A percentile compares a stretch with the other conserved stretches of the same genome.
These are phyloP conservation scores for Chrysogorgia sp. DNA, from an alignment of 92 coral and sea anemone species.

Conservation along the genomic window DNA sequence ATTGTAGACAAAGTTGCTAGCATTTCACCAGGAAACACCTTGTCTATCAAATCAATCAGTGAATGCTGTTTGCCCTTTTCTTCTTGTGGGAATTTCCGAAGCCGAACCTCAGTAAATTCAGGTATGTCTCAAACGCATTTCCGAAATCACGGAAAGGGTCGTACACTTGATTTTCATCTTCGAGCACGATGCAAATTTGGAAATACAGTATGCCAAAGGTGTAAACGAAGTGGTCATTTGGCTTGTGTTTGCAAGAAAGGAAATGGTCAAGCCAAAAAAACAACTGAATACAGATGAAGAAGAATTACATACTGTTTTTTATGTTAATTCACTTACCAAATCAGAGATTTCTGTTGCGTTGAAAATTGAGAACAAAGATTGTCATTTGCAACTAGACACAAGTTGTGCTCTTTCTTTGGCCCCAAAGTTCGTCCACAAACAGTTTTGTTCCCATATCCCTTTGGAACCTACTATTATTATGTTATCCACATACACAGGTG, in stretches of 20 bases:
- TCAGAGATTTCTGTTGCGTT: slow-evolving; percentile 53
- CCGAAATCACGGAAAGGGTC: background rate
- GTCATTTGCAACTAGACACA: slow-evolving; percentile 49
- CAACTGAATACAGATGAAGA: background rate
- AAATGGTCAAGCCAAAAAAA: background rate
- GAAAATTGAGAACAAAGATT: slow-evolving; percentile 35
- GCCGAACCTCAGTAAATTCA: background rate
- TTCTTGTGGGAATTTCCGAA: slow-evolving; percentile 8
- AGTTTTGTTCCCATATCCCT: slow-evolving; percentile 50
- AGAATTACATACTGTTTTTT: slow-evolving; percentile 21
- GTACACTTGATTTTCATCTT: background rate
- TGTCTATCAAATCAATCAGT: background rate
- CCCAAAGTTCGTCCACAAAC: slow-evolving; percentile 48
- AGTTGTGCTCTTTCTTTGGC: slow-evolving; percentile 61
- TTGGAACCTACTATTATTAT: slow-evolving; percentile 48
- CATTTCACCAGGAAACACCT: slow-evolving; percentile 37
- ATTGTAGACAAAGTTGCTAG: slow-evolving; percentile 36
- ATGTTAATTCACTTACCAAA: slow-evolving; percentile 41
- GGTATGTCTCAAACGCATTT: background rate
- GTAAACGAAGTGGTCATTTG: slow-evolving; percentile 30
- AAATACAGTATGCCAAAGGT: slow-evolving; percentile 24
- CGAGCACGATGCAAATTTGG: slow-evolving; percentile 28
- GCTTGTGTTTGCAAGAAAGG: slow-evolving; percentile 28
- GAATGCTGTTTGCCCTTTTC: slow-evolving; percentile 24
- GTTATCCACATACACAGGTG: slow-evolving; percentile 62